Evolutionary conservation across 92 coral and sea anemone genomes (phyloP).

Genomic region (Phenganax subtilis): DNA sequence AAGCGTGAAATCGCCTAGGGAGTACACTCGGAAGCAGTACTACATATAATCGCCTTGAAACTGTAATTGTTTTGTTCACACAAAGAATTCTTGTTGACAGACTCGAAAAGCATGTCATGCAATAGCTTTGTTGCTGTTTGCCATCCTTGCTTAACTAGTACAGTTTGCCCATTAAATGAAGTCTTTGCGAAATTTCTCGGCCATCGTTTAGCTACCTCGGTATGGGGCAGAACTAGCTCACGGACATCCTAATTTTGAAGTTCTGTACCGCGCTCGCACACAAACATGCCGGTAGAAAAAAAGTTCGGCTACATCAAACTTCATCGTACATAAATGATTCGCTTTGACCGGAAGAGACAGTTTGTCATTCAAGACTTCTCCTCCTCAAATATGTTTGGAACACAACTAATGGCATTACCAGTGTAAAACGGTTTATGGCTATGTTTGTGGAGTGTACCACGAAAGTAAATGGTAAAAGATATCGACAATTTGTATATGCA

Average conservation of each 20-base stretch:
- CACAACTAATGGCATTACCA: constrained; percentile 19
- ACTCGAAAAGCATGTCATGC: neutral
- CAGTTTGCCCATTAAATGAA: neutral
- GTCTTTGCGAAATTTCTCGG: neutral
- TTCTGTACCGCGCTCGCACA: constrained; percentile 8
- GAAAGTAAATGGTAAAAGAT: neutral
- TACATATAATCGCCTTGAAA: neutral
- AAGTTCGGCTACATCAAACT: constrained; percentile 37
- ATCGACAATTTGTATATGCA: neutral
- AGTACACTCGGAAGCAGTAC: neutral
- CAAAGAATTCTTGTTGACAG: constrained; percentile 39
- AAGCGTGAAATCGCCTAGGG: constrained; percentile 1
- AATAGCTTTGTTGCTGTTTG: neutral
- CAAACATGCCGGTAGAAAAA: neutral
- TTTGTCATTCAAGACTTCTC: constrained; percentile 29
- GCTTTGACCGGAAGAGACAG: constrained; percentile 30
- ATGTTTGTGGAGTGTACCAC: neutral
- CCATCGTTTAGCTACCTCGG: neutral
- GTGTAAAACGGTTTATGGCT: constrained; percentile 24
- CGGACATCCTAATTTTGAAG: constrained; percentile 34
- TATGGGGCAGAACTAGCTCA: constrained; percentile 7
- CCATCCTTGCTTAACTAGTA: constrained; percentile 3
- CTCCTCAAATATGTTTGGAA: constrained; percentile 31
- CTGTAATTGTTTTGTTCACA: constrained; percentile 24
- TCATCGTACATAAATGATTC: constrained; percentile 7